Evolutionary conservation across 2,113 vertebrate genomes (phyloP).

Genomic region (Bettongia penicillata): DNA sequence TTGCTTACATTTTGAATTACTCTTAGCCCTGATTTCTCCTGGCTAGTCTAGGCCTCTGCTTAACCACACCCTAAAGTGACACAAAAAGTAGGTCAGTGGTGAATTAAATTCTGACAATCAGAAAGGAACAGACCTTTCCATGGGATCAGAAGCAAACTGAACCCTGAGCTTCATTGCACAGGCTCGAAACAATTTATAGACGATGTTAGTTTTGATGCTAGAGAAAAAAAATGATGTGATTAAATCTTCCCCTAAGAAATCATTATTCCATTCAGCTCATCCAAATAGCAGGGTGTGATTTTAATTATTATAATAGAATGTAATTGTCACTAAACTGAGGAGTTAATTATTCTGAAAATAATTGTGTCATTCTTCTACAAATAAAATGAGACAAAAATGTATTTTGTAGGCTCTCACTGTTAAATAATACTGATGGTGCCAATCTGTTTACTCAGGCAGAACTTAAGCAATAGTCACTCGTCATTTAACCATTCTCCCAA

Average conservation of each 20-base stretch:
- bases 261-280: conserved; percentile 75
- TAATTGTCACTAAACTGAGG: conserved; percentile 80
- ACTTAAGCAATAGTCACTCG: conserved; percentile 79
- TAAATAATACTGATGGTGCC: conserved; percentile 72
- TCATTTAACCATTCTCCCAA: conserved; percentile 77
- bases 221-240: conserved; percentile 59
- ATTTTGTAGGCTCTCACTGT: conserved; percentile 77
- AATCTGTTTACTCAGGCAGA: conserved; percentile 81
- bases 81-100: conserved; percentile 45
- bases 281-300: conserved; percentile 72
- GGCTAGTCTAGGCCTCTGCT: not conserved
- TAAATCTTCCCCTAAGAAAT: conserved; percentile 74
- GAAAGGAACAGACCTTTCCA: conserved; percentile 45
- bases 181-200: conserved; percentile 57
- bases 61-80: not conserved
- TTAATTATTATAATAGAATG: conserved; percentile 79
- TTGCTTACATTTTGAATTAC: not conserved
- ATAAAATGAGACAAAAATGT: conserved; percentile 77
- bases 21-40: not conserved
- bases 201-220: conserved; percentile 64
- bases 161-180: conserved; percentile 49
- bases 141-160: conserved; percentile 51
- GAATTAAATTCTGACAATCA: conserved; percentile 38
- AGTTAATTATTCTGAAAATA: conserved; percentile 82
- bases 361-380: conserved; percentile 78